Percentiles rank a stretch among this genome's conserved stretches.
Conservation (phyloP, 2,888 invertebrate genomes). For the Strigamia transsilvanica region DNA sequence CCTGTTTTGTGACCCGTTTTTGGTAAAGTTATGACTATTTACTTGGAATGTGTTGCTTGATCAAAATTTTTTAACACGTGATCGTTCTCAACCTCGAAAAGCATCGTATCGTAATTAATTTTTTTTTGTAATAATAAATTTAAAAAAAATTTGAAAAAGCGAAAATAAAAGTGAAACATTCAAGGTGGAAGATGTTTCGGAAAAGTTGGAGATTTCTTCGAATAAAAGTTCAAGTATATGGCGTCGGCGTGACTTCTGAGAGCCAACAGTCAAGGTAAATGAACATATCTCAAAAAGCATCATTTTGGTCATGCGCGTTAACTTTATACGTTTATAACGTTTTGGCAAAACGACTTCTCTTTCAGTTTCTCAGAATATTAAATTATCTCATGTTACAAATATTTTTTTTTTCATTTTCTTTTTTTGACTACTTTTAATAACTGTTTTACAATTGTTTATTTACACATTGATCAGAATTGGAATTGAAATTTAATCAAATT, state of each 20-base stretch:
- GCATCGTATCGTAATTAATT: neutral
- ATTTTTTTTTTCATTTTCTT: no score
- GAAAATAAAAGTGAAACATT: neutral
- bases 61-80: neutral
- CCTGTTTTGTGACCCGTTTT: conserved; percentile 20
- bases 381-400: neutral
- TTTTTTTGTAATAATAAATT: neutral
- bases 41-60: neutral
- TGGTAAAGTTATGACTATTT: conserved; percentile 12
- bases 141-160: neutral
- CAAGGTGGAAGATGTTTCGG: neutral
- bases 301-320: neutral
- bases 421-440: no score
- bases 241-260: neutral
- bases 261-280: neutral
- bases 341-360: neutral
- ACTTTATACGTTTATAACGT: neutral
- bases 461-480: no score
- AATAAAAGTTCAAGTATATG: neutral
- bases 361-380: neutral
- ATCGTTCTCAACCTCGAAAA: neutral
- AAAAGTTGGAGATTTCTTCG: neutral
- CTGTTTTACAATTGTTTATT: no score
- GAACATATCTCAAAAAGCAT: neutral
- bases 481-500: no score